A percentile compares a stretch with the other conserved stretches of the same genome.
phyloP scores from a whole-genome alignment of 2,797 vertebrate genomes.

The Acrossocheilus fasciatus region DNA sequence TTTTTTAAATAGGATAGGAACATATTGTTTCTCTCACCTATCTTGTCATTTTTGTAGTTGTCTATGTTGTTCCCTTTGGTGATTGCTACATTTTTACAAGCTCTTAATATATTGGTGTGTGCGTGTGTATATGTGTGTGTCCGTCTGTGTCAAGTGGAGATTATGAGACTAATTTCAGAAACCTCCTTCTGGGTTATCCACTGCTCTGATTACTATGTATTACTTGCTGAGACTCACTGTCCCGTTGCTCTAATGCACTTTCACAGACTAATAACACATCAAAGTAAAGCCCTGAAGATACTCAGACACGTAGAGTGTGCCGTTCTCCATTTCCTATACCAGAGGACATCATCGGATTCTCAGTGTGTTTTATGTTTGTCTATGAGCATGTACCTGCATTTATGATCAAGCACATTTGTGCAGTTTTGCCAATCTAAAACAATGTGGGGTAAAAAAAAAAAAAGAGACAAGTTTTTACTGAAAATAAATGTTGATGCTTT shows the following conservation, averaged over 20 bases:
- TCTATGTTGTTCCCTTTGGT: background rate
- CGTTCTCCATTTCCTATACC: conserved; percentile 17
- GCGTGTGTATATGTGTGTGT: background rate
- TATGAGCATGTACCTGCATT: background rate
- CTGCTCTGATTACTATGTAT: conserved; percentile 53
- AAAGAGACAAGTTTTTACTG: background rate
- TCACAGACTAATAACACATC: conserved; percentile 60
- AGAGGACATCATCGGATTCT: conserved; percentile 12
- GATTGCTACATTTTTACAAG: conserved; percentile 15
- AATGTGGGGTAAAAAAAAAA: background rate
- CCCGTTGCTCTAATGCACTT: conserved; percentile 59
- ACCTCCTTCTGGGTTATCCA: conserved; percentile 45
- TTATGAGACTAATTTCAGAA: conserved; percentile 67
- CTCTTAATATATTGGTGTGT: background rate
- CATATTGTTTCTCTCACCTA: background rate
- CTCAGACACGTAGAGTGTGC: conserved; percentile 19
- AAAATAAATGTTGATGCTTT: background rate
- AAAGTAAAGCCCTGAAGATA: conserved; percentile 54
- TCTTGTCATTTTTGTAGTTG: background rate
- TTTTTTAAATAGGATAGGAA: background rate
- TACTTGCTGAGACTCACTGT: conserved; percentile 50
- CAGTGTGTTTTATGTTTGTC: conserved; percentile 22
- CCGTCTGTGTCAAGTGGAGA: conserved; percentile 54
- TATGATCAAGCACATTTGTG: background rate
- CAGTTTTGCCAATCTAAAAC: background rate